Conservation (phyloP, 2,888 invertebrate genomes). For the Anoplius nigerrimus region DNA sequence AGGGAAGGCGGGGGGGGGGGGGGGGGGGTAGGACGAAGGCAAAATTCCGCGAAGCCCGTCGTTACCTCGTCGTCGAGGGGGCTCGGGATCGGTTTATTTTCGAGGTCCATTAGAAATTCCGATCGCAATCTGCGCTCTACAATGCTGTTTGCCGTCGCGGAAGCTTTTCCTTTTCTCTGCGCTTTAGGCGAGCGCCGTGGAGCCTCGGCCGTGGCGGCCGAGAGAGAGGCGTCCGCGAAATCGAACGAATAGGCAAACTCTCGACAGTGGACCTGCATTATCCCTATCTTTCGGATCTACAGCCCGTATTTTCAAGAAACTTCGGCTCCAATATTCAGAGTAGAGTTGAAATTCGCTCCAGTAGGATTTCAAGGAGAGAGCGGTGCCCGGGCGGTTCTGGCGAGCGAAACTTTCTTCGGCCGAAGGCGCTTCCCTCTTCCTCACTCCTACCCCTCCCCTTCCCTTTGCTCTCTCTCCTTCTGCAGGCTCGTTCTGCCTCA, state of each 20-base stretch:
- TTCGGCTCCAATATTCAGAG: conserved; percentile 51
- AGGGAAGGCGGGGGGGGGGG: too few species aligned
- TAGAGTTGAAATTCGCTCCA: conserved; percentile 38
- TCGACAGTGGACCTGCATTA: conserved; percentile 33
- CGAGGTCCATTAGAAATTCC: conserved; percentile 3
- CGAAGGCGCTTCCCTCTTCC: neutral
- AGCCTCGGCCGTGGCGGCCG: too few species aligned
- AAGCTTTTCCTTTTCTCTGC: too few species aligned
- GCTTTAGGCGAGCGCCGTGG: too few species aligned
- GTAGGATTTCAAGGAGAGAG: conserved; percentile 41
- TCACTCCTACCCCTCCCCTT: neutral
- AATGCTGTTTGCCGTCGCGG: too few species aligned
- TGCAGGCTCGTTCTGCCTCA: neutral
- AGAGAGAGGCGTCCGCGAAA: neutral
- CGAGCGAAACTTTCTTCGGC: conserved; percentile 5
- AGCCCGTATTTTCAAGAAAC: conserved; percentile 35
- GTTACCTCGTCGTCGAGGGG: too few species aligned
- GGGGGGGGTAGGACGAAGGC: too few species aligned
- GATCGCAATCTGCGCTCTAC: neutral
- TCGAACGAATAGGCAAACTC: conserved; percentile 39
- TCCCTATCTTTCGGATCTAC: conserved; percentile 22
- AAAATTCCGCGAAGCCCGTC: too few species aligned
- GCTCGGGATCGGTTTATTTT: too few species aligned
- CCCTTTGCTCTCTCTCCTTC: too few species aligned
- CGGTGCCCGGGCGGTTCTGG: too few species aligned